A percentile compares a stretch with the other conserved stretches of the same genome.
These are phyloP conservation scores for Ennomos erosarius DNA, from an alignment of 2,888 invertebrate genomes.

Conservation along the genomic window DNA sequence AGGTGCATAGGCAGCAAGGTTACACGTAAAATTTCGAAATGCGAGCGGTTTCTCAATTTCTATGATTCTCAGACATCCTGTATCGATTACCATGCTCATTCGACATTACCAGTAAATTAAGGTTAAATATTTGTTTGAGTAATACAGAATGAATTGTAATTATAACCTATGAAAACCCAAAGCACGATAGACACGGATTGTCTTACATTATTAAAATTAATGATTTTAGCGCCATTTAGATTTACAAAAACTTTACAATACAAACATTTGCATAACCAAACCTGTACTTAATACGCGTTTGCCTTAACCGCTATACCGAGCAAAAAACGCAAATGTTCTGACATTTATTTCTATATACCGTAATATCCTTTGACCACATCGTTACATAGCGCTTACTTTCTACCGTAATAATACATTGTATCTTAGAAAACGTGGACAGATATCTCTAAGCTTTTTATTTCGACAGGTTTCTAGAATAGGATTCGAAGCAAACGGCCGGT, in stretches of 20 bases:
- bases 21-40: slow-evolving; percentile 25
- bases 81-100: slow-evolving; percentile 35
- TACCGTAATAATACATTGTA: slow-evolving; percentile 36
- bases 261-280: slow-evolving; percentile 8
- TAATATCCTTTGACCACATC: slow-evolving; percentile 28
- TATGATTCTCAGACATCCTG: slow-evolving; percentile 50
- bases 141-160: slow-evolving; percentile 10
- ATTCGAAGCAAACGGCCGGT: slow-evolving; percentile 30
- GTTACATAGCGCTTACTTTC: slow-evolving; percentile 27
- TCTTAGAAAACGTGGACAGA: slow-evolving; percentile 36
- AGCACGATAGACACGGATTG: slow-evolving; percentile 3
- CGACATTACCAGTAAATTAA: slow-evolving; percentile 6
- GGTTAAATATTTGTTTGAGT: slow-evolving; percentile 5
- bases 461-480: slow-evolving; percentile 45
- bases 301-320: slow-evolving; percentile 5
- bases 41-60: slow-evolving; percentile 43
- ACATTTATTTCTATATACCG: slow-evolving; percentile 29
- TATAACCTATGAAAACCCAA: slow-evolving; percentile 11
- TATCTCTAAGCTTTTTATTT: slow-evolving; percentile 34
- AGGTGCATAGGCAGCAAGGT: slow-evolving; percentile 20
- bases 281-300: slow-evolving; percentile 9
- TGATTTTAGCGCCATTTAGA: background rate
- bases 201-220: slow-evolving; percentile 5
- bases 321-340: slow-evolving; percentile 23
- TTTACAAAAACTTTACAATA: background rate